Base-by-base conservation (phyloP, 2,113 vertebrate species). In the Antennarius striatus region DNA sequence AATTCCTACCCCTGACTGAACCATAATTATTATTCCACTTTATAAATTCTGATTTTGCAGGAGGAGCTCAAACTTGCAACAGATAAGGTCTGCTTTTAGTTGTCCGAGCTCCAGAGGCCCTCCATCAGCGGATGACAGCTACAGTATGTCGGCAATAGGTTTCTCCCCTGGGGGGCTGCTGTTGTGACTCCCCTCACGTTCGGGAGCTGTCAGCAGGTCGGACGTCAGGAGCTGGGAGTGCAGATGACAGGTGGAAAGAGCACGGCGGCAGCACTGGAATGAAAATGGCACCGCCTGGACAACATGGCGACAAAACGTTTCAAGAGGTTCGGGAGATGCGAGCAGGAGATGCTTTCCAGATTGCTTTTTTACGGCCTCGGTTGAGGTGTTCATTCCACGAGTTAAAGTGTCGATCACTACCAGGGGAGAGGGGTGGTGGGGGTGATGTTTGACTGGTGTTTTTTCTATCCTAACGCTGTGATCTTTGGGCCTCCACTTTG, bases 181-280 rank as follows among this genome's bases (percentile, higher is more conserved):
- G 68, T 75, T 88, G 84, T 62, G 83, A 75, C 86, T 83, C 79
- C 72, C 70, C 74, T 87, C 77, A 79, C 73, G 79, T 81, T 80
- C 74, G 13, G 85, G 11, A 57, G 80, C 86, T 90, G 88, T 92
- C 91, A 89, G 82, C 89, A 65, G 68, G 76, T 77, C 53, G 16
- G 79, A 74, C 56, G 42, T 62, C 0, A 75, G 73, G 64, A 67
- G 69, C 78, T 56, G 68, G 30, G 79, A 81, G 84, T 67, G 76
- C 70, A 83, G 85, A 81, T 89, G 91, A 91, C 90, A 91, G 90
- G 88, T 91, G 91, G 86, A 75, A 36, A 82, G 86, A 87, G 75
- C 80, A 76, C 73, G 79, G 74, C 68, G 64, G 75, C 79, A 52
- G 86, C 52, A 11, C 72, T 73, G 87, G 86, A 91, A 91, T 89